These are phyloP conservation scores for Troides oblongomaculatus DNA, from an alignment of 2,888 invertebrate genomes.

Conservation along the genomic window DNA sequence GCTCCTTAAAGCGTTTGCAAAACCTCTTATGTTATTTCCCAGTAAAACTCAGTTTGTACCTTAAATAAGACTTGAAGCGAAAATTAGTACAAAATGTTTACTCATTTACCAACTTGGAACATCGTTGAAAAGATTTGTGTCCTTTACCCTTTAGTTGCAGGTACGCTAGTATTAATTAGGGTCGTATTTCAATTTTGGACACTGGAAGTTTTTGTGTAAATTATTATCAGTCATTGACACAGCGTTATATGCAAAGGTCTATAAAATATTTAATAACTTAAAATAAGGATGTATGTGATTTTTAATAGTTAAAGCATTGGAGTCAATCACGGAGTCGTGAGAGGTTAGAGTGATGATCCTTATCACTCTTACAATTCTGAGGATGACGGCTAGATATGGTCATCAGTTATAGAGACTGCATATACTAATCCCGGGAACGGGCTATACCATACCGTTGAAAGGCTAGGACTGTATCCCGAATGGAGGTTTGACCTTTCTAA, in stretches of 20 bases:
- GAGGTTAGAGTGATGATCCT: too few species aligned
- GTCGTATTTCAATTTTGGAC: conserved; percentile 20
- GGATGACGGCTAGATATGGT: too few species aligned
- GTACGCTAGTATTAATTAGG: conserved; percentile 22
- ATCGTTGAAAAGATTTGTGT: conserved; percentile 23
- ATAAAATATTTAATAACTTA: neutral
- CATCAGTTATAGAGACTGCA: too few species aligned
- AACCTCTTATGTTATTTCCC: neutral
- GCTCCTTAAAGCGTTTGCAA: conserved; percentile 9
- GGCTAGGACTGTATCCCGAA: too few species aligned
- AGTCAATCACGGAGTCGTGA: too few species aligned
- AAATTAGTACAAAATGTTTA: conserved; percentile 22
- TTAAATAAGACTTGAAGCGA: conserved; percentile 16
- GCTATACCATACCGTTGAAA: too few species aligned
- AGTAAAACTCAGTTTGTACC: conserved; percentile 8
- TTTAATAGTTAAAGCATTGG: too few species aligned
- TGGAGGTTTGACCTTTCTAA: too few species aligned
- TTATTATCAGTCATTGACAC: neutral
- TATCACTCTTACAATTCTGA: too few species aligned
- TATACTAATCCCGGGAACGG: too few species aligned
- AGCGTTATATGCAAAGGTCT: neutral
- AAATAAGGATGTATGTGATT: too few species aligned
- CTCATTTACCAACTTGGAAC: conserved; percentile 13
- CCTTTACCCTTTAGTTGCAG: conserved; percentile 20
- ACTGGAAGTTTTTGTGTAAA: conserved; percentile 9